Base-by-base conservation (phyloP, 37 sponge, comb jelly and placozoan species). In the Axinella damicornis region DNA sequence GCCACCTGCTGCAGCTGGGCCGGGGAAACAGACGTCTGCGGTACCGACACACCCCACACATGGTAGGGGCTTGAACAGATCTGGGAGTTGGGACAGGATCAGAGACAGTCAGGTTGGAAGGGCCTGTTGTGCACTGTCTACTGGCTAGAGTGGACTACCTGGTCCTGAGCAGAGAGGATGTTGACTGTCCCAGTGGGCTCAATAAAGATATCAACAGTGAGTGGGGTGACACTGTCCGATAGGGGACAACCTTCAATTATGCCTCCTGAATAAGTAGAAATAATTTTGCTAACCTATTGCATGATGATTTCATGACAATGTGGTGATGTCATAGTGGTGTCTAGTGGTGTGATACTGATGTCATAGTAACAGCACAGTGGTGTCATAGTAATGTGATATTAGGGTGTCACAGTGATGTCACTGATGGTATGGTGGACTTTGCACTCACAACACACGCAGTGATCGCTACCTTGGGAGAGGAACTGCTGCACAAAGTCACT, bases 231-330 rank as follows among this genome's bases (percentile, higher is more conserved):
- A 74, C 89, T 94, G 57, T 92, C 88, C 9, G 90, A 85, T 17
- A 95, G 95, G 24, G 99, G 97, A 62, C 56, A 53, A 11, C 94
- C 99, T 80, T 98, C 95, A 78, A 98, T 96, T 30, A 90, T 65
- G 1, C 99, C 97, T 22, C 93, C 90, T 82, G 55, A 36, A 55
- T 41, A 6, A 6, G 46, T 9, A 46, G 46, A 46, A 46, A 46
- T 12, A 12, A 46, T 4, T 46, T n/a, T n/a, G n/a, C n/a, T n/a
- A n/a, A n/a, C n/a, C n/a, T n/a, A n/a, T n/a, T n/a, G n/a, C n/a
- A n/a, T n/a, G n/a, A n/a, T n/a, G n/a, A n/a, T n/a, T n/a, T n/a
- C n/a, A n/a, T n/a, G n/a, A n/a, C n/a, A n/a, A n/a, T n/a, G n/a
- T n/a, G n/a, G n/a, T n/a, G n/a, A n/a, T n/a, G n/a, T n/a, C n/a